These are phyloP conservation scores for Chrysolina haemoptera DNA, from an alignment of 2,888 invertebrate genomes.

Conservation along the genomic window DNA sequence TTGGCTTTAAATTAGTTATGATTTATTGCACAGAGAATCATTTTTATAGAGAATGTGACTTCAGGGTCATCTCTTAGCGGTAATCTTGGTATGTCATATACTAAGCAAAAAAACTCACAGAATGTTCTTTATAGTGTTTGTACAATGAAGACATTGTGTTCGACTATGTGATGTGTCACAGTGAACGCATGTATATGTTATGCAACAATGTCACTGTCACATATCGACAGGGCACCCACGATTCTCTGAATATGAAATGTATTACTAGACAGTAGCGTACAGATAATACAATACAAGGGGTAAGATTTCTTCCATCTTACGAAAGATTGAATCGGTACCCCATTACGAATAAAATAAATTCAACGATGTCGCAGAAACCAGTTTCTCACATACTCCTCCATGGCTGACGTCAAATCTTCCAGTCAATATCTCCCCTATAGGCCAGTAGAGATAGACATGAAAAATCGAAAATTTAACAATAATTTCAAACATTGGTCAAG, in stretches of 20 bases:
- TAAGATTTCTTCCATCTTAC: too few species aligned
- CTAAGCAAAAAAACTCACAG: conserved; percentile 57
- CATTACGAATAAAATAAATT: too few species aligned
- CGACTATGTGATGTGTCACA: conserved; percentile 63
- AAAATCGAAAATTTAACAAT: too few species aligned
- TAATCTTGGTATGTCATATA: conserved; percentile 59
- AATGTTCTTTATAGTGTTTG: conserved; percentile 58
- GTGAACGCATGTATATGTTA: conserved; percentile 55
- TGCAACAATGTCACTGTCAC: conserved; percentile 61
- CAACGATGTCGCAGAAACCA: too few species aligned
- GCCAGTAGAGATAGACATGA: too few species aligned
- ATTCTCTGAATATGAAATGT: not conserved
- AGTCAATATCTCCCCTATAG: too few species aligned
- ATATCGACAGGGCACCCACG: not conserved
- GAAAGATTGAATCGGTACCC: too few species aligned
- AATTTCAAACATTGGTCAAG: too few species aligned
- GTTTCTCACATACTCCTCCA: too few species aligned
- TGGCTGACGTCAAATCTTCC: too few species aligned
- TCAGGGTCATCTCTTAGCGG: conserved; percentile 59
- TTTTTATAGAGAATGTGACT: conserved; percentile 42
- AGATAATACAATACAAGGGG: not conserved
- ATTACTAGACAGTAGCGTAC: not conserved
- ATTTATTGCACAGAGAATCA: conserved; percentile 37
- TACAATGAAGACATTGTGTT: conserved; percentile 63
- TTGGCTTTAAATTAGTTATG: conserved; percentile 27